A percentile compares a stretch with the other conserved stretches of the same genome.
Conservation (phyloP, 2,888 invertebrate genomes). For the Cartodere bifasciata region DNA sequence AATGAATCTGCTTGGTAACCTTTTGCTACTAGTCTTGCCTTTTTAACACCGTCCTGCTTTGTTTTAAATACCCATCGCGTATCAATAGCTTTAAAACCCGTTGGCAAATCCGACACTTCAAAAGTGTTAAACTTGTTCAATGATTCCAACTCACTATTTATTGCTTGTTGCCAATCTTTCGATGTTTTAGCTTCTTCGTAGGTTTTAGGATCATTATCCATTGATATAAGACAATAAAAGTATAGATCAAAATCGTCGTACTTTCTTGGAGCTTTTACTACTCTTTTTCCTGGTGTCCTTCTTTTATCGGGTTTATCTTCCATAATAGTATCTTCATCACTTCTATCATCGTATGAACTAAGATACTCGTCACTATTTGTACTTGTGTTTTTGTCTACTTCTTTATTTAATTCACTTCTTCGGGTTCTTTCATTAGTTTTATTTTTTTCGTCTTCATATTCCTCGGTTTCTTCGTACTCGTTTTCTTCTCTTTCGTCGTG, state of each 20-base stretch:
- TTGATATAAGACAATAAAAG: slow-evolving; percentile 9
- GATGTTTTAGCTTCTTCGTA: slow-evolving; percentile 4
- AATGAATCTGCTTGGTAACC: no score
- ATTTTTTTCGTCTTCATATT: no score
- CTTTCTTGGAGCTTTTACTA: slow-evolving; percentile 1
- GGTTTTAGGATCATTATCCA: slow-evolving; percentile 1
- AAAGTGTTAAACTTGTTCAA: slow-evolving; percentile 13
- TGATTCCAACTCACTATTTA: slow-evolving; percentile 9
- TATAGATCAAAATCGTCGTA: slow-evolving; percentile 12
- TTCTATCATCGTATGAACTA: no score
- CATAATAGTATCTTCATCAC: no score
- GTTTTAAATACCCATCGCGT: slow-evolving; percentile 17
- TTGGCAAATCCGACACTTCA: slow-evolving; percentile 11
- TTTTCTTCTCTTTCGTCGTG: slow-evolving; percentile 7
- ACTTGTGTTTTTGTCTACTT: not conserved
- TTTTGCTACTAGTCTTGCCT: slow-evolving; percentile 18
- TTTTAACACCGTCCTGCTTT: slow-evolving; percentile 15
- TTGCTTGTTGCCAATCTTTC: slow-evolving; percentile 13
- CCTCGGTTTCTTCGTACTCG: slow-evolving; percentile 8
- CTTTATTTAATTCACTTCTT: slow-evolving; percentile 6
- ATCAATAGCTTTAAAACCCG: slow-evolving; percentile 13
- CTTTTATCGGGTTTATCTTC: slow-evolving; percentile 1
- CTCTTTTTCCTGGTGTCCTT: slow-evolving; percentile 6
- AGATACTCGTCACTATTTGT: no score
- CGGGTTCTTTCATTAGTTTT: slow-evolving; percentile 7